These are phyloP conservation scores for Parazoanthus swiftii DNA, from an alignment of 92 coral and sea anemone genomes.

Conservation along the genomic window DNA sequence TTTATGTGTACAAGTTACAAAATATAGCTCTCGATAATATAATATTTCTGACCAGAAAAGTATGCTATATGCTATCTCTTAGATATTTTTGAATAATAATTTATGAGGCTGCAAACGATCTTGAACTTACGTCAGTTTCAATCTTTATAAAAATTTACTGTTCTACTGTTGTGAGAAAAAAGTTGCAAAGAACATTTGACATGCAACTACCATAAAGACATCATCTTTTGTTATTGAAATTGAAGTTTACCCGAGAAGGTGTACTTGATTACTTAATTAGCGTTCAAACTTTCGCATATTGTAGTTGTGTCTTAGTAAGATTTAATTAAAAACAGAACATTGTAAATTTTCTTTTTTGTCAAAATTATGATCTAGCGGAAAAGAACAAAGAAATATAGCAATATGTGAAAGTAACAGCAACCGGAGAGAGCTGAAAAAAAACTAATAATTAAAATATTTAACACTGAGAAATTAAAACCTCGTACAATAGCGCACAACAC, in stretches of 20 bases:
- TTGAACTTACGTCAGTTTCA: neutral
- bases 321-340: conserved; percentile 5
- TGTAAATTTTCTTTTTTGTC: neutral
- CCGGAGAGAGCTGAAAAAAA: neutral
- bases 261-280: neutral
- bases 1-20: neutral
- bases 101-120: neutral
- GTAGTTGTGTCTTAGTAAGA: neutral
- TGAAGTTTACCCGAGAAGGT: neutral
- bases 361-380: neutral
- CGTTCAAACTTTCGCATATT: neutral
- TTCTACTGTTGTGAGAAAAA: neutral
- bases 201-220: neutral
- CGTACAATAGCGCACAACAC: neutral
- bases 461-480: neutral
- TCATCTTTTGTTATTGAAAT: neutral
- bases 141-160: neutral
- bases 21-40: neutral
- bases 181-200: neutral
- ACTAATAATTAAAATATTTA: neutral
- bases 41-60: neutral
- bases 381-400: neutral
- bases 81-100: neutral
- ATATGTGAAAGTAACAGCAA: neutral
- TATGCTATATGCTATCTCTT: too few species aligned